Base-by-base conservation (phyloP, 2,113 vertebrate genomes). In the Rhodinocichla rosea region DNA sequence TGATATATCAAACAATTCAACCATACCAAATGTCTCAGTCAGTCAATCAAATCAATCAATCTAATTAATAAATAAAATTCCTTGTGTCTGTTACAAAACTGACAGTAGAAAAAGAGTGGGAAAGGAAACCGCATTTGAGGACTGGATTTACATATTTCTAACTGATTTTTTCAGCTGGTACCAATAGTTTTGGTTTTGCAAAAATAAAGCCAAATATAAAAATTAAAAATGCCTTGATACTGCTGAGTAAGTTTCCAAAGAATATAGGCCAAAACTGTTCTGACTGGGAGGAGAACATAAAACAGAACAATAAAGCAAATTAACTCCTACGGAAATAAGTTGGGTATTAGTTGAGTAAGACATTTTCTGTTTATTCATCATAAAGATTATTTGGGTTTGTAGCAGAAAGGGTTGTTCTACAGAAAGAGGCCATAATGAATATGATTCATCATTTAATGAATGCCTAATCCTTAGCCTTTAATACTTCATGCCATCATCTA, bases 381-480 rank as follows among this genome's bases (percentile, higher is more conserved):
- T 5, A 93, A 69, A 68, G 26, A 81, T 75, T 95, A 81, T 92
- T 90, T 95, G 79, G 56, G 86, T 86, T 94, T 87, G 55, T 53
- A 83, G 81, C 49, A 83, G 79, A 91, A 40, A 80, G 59, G 21
- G 59, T 26, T 92, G 59, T 30, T 95, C 55, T 85, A 70, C 35
- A 81, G 64, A 83, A 71, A 87, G 9, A 91, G 49, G 64, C 39
- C 35, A n/a, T 93, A 89, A 97, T 90, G 83, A 89, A 84, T 75
- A 81, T 93, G 83, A 94, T 89, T 96, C 86, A 92, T 92, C 86
- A 76, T 60, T 83, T 93, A 96, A 94, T 87, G 80, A 95, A 88
- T 83, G 78, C 55, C 69, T 95, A 94, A 92, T 91, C 63, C 55
- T 67, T 70, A 86, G 82, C 47, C 78, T 90, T 91, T 90, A 94